A percentile compares a stretch with the other conserved stretches of the same genome.
Conservation (phyloP, 2,888 invertebrate species). For the Hartigia nigra region DNA sequence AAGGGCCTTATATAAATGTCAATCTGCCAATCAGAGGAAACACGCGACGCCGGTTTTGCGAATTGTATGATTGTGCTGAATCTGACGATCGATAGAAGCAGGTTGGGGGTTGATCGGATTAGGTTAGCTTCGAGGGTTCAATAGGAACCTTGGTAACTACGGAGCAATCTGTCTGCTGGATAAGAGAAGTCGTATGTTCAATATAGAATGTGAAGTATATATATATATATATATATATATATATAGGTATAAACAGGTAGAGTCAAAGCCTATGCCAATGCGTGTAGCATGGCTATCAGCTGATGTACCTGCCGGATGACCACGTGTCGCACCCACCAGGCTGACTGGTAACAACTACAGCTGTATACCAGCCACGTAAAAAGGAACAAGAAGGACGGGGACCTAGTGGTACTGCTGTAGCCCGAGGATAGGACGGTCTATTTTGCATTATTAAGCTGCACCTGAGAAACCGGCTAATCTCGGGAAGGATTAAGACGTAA, state of each 20-base stretch:
- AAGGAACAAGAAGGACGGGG: background rate
- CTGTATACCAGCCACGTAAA: background rate
- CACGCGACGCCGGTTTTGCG: background rate
- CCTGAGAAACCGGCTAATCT: background rate
- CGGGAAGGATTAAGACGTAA: background rate
- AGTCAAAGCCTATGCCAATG: background rate
- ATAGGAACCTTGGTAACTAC: background rate
- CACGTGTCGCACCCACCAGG: background rate
- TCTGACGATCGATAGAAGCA: background rate
- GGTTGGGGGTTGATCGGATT: background rate
- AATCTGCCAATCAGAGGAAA: background rate
- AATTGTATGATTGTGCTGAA: background rate
- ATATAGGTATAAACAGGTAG: too few species aligned
- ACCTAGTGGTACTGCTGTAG: background rate
- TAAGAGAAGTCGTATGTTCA: background rate
- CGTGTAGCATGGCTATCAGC: background rate
- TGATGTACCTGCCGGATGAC: background rate
- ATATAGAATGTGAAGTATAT: too few species aligned
- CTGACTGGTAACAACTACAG: background rate
- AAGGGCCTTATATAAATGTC: background rate
- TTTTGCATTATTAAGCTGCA: background rate
- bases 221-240: too few species aligned
- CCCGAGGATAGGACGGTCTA: background rate
- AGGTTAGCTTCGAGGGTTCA: background rate
- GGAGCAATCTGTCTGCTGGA: background rate